Conservation (phyloP, 2,113 vertebrate genomes). For the Megaptera novaeangliae region DNA sequence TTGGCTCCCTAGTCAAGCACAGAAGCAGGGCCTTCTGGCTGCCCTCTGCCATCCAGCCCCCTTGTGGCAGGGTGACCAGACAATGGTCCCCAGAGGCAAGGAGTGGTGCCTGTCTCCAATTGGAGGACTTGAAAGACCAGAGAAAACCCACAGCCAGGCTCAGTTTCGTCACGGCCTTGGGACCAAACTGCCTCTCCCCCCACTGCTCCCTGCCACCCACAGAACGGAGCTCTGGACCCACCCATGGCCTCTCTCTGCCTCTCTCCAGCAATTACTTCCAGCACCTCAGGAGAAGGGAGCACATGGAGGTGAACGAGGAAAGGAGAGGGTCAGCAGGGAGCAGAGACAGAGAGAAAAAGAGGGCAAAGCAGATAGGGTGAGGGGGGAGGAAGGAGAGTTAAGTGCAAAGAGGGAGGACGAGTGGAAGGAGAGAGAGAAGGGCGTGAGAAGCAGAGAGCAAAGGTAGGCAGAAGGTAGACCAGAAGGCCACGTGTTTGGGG, state of each 20-base stretch:
- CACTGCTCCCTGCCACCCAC: not conserved
- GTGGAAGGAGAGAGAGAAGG: too few relatives aligned
- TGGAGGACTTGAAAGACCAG: not conserved
- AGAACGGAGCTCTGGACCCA: not conserved
- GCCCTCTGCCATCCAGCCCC: not conserved
- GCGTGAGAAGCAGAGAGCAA: not conserved
- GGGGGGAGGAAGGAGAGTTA: not conserved
- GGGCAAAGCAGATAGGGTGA: not conserved
- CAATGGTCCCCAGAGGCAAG: rapidly evolving
- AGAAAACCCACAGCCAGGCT: not conserved
- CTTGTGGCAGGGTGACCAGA: too few relatives aligned
- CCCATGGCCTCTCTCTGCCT: rapidly evolving
- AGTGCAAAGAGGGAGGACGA: too few relatives aligned
- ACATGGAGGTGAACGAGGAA: not conserved
- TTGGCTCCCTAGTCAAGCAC: too few relatives aligned
- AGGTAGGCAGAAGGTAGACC: not conserved
- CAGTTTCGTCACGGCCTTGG: rapidly evolving
- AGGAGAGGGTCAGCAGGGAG: not conserved
- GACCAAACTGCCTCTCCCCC: not conserved
- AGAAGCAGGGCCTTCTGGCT: not conserved
- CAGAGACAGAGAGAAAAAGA: not conserved
- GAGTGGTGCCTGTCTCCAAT: not conserved
- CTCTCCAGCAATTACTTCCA: not conserved
- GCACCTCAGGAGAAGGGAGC: not conserved
- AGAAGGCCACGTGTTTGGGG: not conserved